Conservation (phyloP, 2,888 invertebrate genomes). For the Acanthococcus lagerstroemiae region DNA sequence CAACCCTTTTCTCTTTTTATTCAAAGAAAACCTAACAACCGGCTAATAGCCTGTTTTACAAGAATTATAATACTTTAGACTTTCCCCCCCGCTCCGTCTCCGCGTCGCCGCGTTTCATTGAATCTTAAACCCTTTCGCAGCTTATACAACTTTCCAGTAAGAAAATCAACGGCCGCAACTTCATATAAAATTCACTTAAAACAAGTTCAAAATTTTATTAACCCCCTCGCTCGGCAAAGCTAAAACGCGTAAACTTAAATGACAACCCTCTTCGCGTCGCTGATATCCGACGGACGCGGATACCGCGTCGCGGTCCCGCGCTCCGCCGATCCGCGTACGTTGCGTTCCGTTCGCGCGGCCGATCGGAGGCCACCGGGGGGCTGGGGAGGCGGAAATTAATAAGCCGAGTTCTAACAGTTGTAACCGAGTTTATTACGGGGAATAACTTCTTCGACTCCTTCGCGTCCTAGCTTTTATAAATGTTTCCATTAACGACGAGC, state of each 20-base stretch:
- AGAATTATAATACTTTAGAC: constrained; percentile 31
- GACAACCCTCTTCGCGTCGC: constrained; percentile 29
- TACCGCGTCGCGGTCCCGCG: background rate
- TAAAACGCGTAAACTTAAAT: constrained; percentile 30
- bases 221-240: constrained; percentile 7
- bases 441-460: constrained; percentile 26
- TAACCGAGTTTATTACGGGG: constrained; percentile 28
- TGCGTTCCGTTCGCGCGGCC: background rate
- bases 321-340: background rate
- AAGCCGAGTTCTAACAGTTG: constrained; percentile 29
- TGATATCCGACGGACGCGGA: background rate
- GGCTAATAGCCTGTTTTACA: constrained; percentile 31
- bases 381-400: constrained; percentile 21
- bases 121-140: constrained; percentile 31
- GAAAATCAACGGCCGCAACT: constrained; percentile 30
- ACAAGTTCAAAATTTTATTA: constrained; percentile 31
- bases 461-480: constrained; percentile 21
- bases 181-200: constrained; percentile 31
- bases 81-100: background rate
- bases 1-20: constrained; percentile 25
- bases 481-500: constrained; percentile 26
- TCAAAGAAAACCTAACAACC: constrained; percentile 30
- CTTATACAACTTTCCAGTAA: constrained; percentile 20
- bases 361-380: background rate
- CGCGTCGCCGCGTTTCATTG: constrained; percentile 15